Percentiles rank a stretch among this genome's conserved stretches.
Conservation (phyloP, 2,797 vertebrate species). For the Glossophaga mutica region DNA sequence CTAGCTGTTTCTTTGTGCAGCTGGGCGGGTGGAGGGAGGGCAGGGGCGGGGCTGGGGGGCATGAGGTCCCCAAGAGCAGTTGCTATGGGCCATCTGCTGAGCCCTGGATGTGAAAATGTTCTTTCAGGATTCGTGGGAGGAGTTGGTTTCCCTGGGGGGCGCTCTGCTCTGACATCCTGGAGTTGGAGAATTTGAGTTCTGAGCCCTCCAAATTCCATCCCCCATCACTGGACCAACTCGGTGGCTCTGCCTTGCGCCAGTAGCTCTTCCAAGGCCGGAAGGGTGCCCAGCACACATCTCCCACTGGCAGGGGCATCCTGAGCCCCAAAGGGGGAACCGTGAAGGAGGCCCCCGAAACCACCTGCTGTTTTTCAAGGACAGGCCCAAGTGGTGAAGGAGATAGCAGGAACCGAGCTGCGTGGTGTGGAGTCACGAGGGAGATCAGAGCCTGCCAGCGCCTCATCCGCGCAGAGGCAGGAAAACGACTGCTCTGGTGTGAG, state of each 20-base stretch:
- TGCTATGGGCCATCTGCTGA: background rate
- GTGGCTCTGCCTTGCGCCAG: background rate
- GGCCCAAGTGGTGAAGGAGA: background rate
- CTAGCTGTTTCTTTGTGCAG: background rate
- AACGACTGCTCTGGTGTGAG: background rate
- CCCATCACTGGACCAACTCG: background rate
- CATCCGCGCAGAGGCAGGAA: background rate
- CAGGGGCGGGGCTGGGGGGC: no score
- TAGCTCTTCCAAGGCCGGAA: background rate
- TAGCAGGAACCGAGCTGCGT: background rate
- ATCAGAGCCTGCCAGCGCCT: accelerated
- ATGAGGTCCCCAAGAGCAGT: accelerated
- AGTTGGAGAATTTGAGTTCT: background rate
- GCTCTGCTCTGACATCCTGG: no score
- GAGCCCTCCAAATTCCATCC: background rate
- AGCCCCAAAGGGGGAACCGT: background rate
- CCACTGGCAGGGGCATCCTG: accelerated
- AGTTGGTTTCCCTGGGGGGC: background rate
- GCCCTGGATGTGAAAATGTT: accelerated
- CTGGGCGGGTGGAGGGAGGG: background rate
- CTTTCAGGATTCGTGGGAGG: background rate
- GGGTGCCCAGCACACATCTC: background rate
- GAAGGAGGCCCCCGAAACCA: background rate
- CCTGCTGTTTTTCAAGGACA: background rate
- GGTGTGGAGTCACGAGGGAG: background rate